Percentiles rank a stretch among this genome's conserved stretches.
Evolutionary conservation across 2,888 invertebrate species (phyloP).

Genomic region (Phaedon cochleariae): DNA sequence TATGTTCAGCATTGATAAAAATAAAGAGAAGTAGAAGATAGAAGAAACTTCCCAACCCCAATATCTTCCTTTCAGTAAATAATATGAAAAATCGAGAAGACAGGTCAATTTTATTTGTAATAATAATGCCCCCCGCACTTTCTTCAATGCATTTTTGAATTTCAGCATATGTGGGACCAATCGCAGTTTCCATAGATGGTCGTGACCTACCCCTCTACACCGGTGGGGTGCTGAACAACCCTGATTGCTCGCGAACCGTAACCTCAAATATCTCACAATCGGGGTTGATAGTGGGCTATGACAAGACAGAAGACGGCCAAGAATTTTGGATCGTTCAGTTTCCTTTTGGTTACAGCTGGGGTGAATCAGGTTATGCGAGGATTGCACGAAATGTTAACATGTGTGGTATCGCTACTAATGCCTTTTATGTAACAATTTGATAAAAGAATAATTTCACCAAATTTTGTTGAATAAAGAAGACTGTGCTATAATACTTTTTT

Average conservation of each 20-base stretch:
- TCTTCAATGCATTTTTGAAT: not conserved
- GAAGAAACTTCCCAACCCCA: too few species aligned
- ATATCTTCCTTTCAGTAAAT: too few species aligned
- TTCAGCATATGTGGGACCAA: not conserved
- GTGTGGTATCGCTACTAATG: constrained; percentile 2
- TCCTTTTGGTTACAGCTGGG: constrained; percentile 13
- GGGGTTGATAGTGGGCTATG: not conserved
- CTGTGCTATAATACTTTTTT: too few species aligned
- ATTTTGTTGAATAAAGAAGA: too few species aligned
- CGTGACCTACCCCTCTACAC: not conserved
- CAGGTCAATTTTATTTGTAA: too few species aligned
- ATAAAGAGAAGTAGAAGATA: too few species aligned
- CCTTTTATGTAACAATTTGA: not conserved
- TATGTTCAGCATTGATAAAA: too few species aligned
- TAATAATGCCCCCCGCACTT: too few species aligned
- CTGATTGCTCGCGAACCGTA: not conserved
- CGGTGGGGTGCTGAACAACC: not conserved
- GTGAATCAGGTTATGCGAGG: constrained; percentile 13
- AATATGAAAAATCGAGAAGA: too few species aligned
- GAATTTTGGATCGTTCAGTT: constrained; percentile 15
- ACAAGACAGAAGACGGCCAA: not conserved
- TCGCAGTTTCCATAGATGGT: not conserved
- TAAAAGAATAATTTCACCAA: too few species aligned
- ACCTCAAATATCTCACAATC: not conserved
- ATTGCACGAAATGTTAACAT: not conserved